phyloP scores from a whole-genome alignment of 2,888 invertebrate species.

The Globia sparganii region DNA sequence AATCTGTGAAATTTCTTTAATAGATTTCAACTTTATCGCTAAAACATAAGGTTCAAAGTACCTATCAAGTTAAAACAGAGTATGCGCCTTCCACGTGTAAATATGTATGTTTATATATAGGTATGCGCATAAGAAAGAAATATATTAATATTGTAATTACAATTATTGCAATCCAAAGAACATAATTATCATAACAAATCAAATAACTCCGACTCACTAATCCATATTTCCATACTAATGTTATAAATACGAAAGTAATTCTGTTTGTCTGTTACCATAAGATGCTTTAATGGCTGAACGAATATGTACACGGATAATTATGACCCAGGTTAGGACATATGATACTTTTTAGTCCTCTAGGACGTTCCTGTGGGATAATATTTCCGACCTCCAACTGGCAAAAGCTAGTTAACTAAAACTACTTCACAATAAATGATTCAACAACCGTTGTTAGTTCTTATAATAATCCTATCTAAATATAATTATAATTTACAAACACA shows the following conservation, averaged over 20 bases:
- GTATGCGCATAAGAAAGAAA: not conserved
- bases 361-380: not conserved
- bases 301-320: too few species aligned
- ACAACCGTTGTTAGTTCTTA: not conserved
- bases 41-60: too few species aligned
- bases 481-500: slow-evolving; percentile 32
- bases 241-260: too few species aligned
- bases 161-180: not conserved
- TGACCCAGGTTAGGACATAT: too few species aligned
- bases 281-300: too few species aligned
- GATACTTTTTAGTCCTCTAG: not conserved
- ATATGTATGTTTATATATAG: not conserved
- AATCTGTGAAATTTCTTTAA: too few species aligned
- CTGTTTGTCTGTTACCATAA: too few species aligned
- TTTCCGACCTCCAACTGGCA: not conserved
- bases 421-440: not conserved
- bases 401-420: not conserved
- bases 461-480: slow-evolving; percentile 31
- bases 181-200: not conserved
- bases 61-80: not conserved
- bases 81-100: not conserved
- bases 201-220: not conserved
- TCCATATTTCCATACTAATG: not conserved
- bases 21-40: too few species aligned
- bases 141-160: not conserved